Conservation (phyloP, 2,113 vertebrate genomes). For the Protobothrops flavoviridis region DNA sequence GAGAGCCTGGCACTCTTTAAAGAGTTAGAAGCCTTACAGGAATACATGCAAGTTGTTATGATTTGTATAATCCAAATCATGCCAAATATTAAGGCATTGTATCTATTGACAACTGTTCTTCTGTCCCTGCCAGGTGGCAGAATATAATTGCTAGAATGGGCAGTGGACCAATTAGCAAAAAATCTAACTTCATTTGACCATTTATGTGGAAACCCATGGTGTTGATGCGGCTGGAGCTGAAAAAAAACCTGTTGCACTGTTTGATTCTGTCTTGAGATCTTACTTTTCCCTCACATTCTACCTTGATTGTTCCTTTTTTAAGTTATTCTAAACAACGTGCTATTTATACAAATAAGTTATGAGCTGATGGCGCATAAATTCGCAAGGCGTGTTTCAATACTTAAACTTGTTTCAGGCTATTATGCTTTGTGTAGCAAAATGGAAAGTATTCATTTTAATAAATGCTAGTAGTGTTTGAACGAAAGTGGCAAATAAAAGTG, state of each 20-base stretch:
- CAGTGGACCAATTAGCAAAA: neutral
- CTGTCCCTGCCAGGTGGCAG: neutral
- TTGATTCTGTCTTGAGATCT: neutral
- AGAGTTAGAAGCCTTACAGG: neutral
- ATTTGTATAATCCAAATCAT: neutral
- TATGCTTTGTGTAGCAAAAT: conserved; percentile 19
- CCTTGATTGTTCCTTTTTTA: neutral
- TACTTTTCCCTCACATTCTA: neutral
- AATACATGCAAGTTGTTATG: neutral
- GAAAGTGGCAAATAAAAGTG: conserved; percentile 8
- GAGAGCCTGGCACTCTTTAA: neutral
- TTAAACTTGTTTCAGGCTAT: neutral
- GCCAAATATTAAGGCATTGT: no score
- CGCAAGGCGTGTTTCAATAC: neutral
- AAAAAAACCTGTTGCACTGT: neutral
- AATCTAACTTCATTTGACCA: neutral
- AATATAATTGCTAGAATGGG: neutral
- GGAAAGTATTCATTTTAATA: conserved; percentile 16
- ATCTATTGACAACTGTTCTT: neutral
- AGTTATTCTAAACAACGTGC: neutral
- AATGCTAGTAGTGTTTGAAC: neutral
- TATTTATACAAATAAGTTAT: neutral
- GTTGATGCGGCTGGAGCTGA: neutral
- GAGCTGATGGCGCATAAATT: neutral
- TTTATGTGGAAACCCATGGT: neutral